These are phyloP conservation scores for Porites australiensis DNA, from an alignment of 64 coral and sea anemone genomes.

Conservation along the genomic window DNA sequence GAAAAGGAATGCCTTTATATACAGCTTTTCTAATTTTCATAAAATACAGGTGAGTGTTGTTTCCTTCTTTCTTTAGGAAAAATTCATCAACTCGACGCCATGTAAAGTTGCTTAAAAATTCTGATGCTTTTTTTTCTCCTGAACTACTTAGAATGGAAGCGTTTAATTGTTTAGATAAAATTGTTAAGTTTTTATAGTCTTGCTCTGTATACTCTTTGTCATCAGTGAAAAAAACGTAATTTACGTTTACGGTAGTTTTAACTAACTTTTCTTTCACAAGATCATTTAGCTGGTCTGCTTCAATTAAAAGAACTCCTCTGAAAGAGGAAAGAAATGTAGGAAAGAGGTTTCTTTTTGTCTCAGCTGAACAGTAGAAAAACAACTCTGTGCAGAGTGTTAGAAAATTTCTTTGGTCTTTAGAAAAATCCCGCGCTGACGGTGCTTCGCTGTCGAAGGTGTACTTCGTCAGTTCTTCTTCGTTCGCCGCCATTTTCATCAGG, in stretches of 20 bases:
- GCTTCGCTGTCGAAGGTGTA: background rate
- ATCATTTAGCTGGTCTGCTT: background rate
- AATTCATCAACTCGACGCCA: background rate
- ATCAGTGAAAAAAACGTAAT: background rate
- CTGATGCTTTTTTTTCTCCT: slow-evolving; percentile 3
- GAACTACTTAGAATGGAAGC: background rate
- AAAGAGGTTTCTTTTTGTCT: background rate
- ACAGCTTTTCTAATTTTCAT: too few species aligned
- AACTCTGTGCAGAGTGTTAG: background rate
- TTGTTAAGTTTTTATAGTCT: background rate
- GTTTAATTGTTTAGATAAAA: background rate
- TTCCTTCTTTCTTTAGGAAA: background rate
- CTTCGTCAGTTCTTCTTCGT: background rate
- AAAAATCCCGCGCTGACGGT: background rate
- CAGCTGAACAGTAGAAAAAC: background rate
- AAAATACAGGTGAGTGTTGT: background rate
- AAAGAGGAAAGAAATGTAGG: background rate
- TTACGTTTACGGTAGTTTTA: background rate
- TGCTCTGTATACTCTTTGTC: background rate
- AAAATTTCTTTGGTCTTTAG: background rate
- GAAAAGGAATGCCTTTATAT: too few species aligned
- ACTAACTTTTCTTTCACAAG: background rate
- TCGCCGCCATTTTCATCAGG: background rate
- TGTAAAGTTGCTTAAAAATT: background rate
- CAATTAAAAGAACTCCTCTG: background rate